Conservation (phyloP, 2,113 vertebrate species). For the Hyla sarda region DNA sequence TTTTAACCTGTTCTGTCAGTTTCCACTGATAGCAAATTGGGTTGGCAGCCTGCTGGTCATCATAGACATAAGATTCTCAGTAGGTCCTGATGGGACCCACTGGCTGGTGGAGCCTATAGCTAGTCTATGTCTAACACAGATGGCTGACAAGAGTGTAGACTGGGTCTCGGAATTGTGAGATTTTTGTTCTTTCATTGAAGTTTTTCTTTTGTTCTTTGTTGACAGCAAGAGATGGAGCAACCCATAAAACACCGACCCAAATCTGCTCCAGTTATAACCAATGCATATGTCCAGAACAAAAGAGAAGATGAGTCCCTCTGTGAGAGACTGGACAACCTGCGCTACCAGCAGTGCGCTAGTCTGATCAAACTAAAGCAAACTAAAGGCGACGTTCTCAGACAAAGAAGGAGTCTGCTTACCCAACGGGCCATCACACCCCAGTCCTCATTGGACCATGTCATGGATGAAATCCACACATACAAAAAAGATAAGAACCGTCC, state of each 20-base stretch:
- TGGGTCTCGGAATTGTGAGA: not conserved
- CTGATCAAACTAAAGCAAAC: constrained; percentile 68
- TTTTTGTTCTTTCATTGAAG: not conserved
- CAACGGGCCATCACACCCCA: constrained; percentile 70
- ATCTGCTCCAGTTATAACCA: constrained; percentile 54
- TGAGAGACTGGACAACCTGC: constrained; percentile 67
- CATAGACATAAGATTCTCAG: not conserved
- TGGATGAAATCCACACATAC: constrained; percentile 67
- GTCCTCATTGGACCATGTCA: constrained; percentile 71
- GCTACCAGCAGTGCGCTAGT: constrained; percentile 65
- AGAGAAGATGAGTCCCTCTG: constrained; percentile 70
- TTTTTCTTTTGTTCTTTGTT: not conserved
- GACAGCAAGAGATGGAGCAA: not conserved
- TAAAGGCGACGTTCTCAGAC: constrained; percentile 59
- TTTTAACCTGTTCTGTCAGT: no score
- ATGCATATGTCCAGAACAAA: constrained; percentile 68
- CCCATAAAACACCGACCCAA: constrained; percentile 42
- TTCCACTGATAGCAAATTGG: not conserved
- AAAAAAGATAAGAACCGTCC: not conserved
- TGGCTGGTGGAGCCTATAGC: not conserved
- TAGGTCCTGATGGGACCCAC: not conserved
- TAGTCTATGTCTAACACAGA: not conserved
- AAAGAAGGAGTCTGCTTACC: constrained; percentile 65
- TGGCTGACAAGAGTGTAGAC: not conserved
- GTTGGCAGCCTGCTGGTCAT: not conserved